Evolutionary conservation across 2,888 invertebrate species (phyloP), one percentile per base, ranked within the genome.

Genomic region (Drosophila anomalata): DNA sequence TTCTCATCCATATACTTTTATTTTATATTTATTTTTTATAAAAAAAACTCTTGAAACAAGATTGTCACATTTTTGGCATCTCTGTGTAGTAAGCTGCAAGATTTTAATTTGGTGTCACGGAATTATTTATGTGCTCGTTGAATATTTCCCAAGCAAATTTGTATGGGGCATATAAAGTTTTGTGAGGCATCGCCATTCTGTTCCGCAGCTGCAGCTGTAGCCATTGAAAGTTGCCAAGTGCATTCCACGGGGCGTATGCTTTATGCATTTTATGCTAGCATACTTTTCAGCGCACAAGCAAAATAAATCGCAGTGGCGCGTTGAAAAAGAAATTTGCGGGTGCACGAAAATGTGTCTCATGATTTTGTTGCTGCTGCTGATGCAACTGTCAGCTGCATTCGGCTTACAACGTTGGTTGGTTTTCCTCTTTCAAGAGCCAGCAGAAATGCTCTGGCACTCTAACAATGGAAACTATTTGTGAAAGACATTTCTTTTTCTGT

Each of bases 211-310:
- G 29, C 26, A 39, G 24, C 14, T 29, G 53, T 50, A 33, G 39
- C 55, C 51, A 48, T 71, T 58, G 63, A 72, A 62, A 71, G 33
- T 68, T 69, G 36, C 59, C 31, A 9, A 22, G 41, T 41, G 41
- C 39, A 17, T 51, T 57, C 42, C 65, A 78, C 76, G 61, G 69
- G 73, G 79, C 84, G 75, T 73, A 80, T 84, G 67, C 87, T 84
- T 78, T 84, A 75, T 80, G 80, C 81, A 81, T 86, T 83, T 82
- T 73, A 67, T 77, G 81, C 76, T 81, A 73, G 77, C 87, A 83
- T 81, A 81, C 87, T 78, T 83, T 78, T 61, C 69, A 71, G 84
- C 78, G 76, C 75, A 66, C 73, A 69, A 58, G 76, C 70, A 52
- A 73, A 73, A 75, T 73, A 72, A 71, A 69, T 71, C 33, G 39